Conservation (phyloP, 1,140 invertebrate species). For the Bemisia tabaci region DNA sequence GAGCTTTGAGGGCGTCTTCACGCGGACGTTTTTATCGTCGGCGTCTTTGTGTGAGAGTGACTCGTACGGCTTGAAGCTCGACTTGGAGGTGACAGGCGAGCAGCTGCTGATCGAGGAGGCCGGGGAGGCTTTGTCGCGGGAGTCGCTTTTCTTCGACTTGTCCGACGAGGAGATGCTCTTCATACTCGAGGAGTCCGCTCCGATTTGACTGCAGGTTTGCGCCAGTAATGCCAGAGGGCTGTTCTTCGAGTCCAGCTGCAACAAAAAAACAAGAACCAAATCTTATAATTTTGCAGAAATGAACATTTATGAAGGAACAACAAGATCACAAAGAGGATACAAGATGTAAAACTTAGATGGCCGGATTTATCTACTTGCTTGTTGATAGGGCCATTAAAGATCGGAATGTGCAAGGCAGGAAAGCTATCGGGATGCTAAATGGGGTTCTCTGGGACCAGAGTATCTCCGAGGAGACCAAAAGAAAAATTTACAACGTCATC, state of each 20-base stretch:
- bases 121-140: conserved; percentile 14
- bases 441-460: no score
- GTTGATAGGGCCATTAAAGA: no score
- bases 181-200: conserved; percentile 61
- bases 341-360: no score
- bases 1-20: conserved; percentile 17
- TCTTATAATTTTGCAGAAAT: no score
- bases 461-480: no score
- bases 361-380: no score
- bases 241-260: conserved; percentile 95
- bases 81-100: conserved; percentile 29
- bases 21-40: neutral
- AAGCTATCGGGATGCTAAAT: no score
- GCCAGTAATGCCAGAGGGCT: conserved; percentile 92
- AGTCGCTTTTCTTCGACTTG: conserved; percentile 41
- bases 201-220: conserved; percentile 96
- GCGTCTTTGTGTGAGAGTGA: neutral
- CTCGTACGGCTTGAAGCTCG: conserved; percentile 77
- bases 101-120: conserved; percentile 17
- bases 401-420: no score
- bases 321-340: no score
- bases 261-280: conserved; percentile 30
- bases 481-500: no score
- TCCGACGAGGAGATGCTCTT: conserved; percentile 48
- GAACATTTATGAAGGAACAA: no score